Percentiles rank a stretch among this genome's conserved stretches.
Conservation (phyloP, 2,113 vertebrate species). For the Colius striatus region DNA sequence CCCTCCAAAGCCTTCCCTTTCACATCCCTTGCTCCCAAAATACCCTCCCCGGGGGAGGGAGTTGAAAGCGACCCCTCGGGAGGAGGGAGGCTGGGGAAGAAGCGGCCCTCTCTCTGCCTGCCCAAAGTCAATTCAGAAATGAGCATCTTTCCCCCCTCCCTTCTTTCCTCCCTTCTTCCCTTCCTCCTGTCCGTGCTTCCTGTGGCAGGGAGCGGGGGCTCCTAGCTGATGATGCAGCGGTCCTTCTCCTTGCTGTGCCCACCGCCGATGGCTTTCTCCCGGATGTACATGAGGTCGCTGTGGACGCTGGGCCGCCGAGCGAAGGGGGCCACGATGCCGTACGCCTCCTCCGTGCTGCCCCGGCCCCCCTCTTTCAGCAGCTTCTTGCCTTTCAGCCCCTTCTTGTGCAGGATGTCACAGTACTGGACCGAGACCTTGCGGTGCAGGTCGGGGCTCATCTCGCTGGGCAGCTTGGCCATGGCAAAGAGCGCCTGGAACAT, state of each 20-base stretch:
- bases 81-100: slow-evolving; percentile 4
- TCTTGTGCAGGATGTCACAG: slow-evolving; percentile 90
- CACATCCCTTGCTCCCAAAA: slow-evolving; percentile 9
- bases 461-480: slow-evolving; percentile 93
- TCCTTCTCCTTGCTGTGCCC: slow-evolving; percentile 91
- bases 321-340: slow-evolving; percentile 92
- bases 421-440: slow-evolving; percentile 93
- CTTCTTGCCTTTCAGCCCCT: slow-evolving; percentile 86
- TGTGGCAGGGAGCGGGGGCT: background rate
- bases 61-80: background rate
- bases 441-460: slow-evolving; percentile 98
- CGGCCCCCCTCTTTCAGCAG: slow-evolving; percentile 81
- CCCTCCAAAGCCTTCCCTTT: background rate
- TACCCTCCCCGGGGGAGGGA: background rate
- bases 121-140: background rate
- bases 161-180: background rate
- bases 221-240: slow-evolving; percentile 92
- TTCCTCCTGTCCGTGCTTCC: background rate
- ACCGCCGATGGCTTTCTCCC: slow-evolving; percentile 88
- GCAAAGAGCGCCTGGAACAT: slow-evolving; percentile 96
- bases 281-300: slow-evolving; percentile 98
- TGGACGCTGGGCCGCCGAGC: slow-evolving; percentile 95
- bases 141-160: background rate
- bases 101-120: background rate
- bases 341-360: slow-evolving; percentile 81